These are phyloP conservation scores for Trachelus iudaicus DNA, from an alignment of 2,888 invertebrate species.

Conservation along the genomic window DNA sequence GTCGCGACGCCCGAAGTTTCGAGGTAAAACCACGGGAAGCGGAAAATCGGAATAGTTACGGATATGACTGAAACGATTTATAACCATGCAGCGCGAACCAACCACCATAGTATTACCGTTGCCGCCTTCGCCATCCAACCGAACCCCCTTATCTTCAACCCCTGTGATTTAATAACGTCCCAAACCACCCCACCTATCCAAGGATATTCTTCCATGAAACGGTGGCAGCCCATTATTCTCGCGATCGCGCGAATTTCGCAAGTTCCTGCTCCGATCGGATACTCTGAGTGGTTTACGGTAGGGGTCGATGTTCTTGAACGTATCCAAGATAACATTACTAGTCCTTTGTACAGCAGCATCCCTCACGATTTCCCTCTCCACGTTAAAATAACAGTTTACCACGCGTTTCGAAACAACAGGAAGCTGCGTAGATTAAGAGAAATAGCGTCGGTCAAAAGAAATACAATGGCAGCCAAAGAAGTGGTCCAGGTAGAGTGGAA, in stretches of 20 bases:
- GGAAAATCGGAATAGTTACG: conserved; percentile 37
- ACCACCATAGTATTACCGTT: conserved; percentile 28
- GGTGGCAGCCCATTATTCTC: neutral
- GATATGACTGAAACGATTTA: conserved; percentile 27
- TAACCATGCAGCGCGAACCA: conserved; percentile 8
- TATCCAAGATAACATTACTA: neutral
- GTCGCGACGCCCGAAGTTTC: neutral
- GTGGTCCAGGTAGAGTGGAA: neutral
- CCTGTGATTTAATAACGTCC: conserved; percentile 33
- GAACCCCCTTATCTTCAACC: conserved; percentile 19
- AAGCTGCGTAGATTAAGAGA: neutral
- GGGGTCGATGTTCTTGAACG: neutral
- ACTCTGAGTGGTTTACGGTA: neutral
- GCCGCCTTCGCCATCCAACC: conserved; percentile 30
- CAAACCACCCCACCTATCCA: neutral
- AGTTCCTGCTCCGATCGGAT: conserved; percentile 1
- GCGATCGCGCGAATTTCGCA: neutral
- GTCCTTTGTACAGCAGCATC: neutral
- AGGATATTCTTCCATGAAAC: neutral
- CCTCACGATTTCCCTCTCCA: neutral
- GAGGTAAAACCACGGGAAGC: conserved; percentile 20
- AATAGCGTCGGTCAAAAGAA: neutral
- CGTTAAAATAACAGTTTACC: neutral
- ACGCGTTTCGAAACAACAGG: neutral
- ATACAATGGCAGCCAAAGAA: neutral